phyloP scores from a whole-genome alignment of 2,113 vertebrate species.

The Clarias magur region DNA sequence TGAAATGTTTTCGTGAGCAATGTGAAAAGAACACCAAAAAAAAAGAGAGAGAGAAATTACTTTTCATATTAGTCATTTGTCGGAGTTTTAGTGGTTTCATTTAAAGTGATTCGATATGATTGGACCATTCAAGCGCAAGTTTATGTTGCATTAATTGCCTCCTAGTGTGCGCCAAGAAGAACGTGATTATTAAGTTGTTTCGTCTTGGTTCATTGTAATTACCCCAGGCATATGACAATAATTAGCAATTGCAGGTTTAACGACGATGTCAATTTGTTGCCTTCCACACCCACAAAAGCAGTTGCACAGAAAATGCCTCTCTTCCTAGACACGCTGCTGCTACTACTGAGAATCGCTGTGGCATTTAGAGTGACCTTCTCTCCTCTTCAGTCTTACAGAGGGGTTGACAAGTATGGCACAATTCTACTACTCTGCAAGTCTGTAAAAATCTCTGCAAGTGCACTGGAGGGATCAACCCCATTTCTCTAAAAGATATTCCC shows the following conservation, averaged over 20 bases:
- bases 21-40: neutral
- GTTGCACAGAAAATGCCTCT: conserved; percentile 5
- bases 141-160: conserved; percentile 36
- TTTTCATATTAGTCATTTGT: neutral
- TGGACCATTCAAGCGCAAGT: conserved; percentile 4
- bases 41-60: neutral
- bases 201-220: conserved; percentile 50
- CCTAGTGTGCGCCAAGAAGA: conserved; percentile 23
- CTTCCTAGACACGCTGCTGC: conserved; percentile 11
- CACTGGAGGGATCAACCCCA: conserved; percentile 1
- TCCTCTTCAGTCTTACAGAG: neutral
- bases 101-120: conserved; percentile 10
- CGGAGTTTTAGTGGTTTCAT: neutral
- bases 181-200: conserved; percentile 28
- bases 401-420: neutral
- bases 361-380: conserved; percentile 36
- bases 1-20: neutral
- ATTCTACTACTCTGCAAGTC: neutral
- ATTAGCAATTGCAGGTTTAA: conserved; percentile 60
- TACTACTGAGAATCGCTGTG: conserved; percentile 1
- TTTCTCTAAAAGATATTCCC: conserved; percentile 3
- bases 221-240: conserved; percentile 67
- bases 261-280: conserved; percentile 58
- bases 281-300: conserved; percentile 7
- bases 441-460: conserved; percentile 1